Evolutionary conservation across 2,113 vertebrate species (phyloP), one percentile per base, ranked within the genome.

Genomic region (Phaethon lepturus): DNA sequence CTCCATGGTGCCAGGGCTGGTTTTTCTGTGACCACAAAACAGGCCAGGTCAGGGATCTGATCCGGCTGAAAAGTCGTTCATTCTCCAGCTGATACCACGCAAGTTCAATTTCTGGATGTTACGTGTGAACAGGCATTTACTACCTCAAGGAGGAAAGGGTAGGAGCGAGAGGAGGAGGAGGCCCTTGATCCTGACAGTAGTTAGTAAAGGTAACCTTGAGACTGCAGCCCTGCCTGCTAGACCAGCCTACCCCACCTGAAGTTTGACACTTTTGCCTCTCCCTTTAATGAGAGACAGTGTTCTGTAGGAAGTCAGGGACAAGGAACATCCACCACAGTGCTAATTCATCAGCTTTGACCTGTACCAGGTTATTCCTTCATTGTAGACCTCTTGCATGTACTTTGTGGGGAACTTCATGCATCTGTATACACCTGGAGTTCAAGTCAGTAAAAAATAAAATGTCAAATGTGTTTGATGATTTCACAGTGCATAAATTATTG

Each of bases 81-180:
- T 81, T 47, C 38, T 59, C 33, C 29, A 20, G 1, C 6, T 47
- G 22, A 3, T 60, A 56, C 5, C 35, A 45, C 0, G 1, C 14
- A 58, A 19, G 38, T 40, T 47, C 17, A 26, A 1, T 47, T 85
- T 79, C 53, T 22, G 52, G 17, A 10, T 45, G 47, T 85, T 55
- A 38, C 47, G 6, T 3, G 5, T 75, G 49, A 64, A 50, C 13
- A 26, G 31, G 45, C 13, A 11, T 55, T 38, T 44, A 11, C 40
- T 44, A 8, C 68, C 19, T 35, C 22, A 62, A 45, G 38, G 45
- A 72, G 59, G 55, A 38, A 80, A 33, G 6, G 11, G 47, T 56
- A 9, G 33, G 28, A 63, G 35, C 0, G 7, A 52, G 35, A 42
- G 7, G 9, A 67, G 49, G 7, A 49, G 44, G 7, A 1, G 16